Conservation (phyloP, 2,797 vertebrate genomes). For the Yasuhikotakia modesta region DNA sequence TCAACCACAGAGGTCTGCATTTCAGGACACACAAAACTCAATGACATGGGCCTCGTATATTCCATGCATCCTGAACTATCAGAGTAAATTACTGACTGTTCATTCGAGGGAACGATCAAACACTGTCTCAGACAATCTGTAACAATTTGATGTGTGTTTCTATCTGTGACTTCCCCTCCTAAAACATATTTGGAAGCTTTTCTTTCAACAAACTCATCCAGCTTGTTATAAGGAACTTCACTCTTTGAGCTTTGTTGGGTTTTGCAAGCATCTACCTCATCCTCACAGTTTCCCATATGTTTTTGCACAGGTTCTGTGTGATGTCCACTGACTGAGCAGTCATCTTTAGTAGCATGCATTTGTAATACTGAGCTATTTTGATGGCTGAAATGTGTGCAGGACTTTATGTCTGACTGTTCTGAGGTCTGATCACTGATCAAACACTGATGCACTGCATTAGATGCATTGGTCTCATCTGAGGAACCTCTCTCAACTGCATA, state of each 20-base stretch:
- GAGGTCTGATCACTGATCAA: neutral
- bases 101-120: slow-evolving; percentile 35
- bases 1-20: neutral
- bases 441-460: neutral
- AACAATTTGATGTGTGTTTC: slow-evolving; percentile 2
- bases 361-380: slow-evolving; percentile 21
- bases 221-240: neutral
- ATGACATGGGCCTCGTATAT: slow-evolving; percentile 19
- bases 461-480: neutral
- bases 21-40: neutral
- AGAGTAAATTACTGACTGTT: slow-evolving; percentile 56
- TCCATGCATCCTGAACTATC: slow-evolving; percentile 32
- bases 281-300: neutral
- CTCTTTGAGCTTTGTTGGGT: neutral
- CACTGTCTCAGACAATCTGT: slow-evolving; percentile 30
- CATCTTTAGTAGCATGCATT: slow-evolving; percentile 5
- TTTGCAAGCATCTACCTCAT: neutral
- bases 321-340: neutral
- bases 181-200: neutral
- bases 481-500: slow-evolving; percentile 17
- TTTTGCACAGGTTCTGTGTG: neutral
- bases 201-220: neutral
- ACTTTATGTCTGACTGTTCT: neutral
- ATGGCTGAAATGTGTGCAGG: neutral
- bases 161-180: neutral